Evolutionary conservation across 2,888 invertebrate species (phyloP), one percentile per base, ranked within the genome.

Genomic region (Habrosyne pyritoides): DNA sequence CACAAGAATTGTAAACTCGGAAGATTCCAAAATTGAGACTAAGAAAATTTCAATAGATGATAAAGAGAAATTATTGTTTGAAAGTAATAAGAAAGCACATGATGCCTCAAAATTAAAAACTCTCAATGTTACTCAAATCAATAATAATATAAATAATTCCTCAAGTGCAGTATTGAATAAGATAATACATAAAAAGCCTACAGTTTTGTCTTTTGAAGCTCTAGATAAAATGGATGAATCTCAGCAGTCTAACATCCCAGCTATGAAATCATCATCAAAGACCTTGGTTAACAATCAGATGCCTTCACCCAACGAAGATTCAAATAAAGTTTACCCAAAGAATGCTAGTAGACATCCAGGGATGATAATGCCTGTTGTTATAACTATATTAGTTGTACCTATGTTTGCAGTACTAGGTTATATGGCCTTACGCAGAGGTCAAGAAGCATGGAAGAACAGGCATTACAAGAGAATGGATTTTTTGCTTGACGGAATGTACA

Each of bases 401-500:
- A 92, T 97, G 79, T 94, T 97, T 67, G 94, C 95, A 42, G 93
- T 95, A 49, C 88, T 95, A 51, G 93, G 95, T 18, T 95, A 95
- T 57, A 93, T 96, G 81, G 91, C 95, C 22, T 93, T 95, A 57
- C 94, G 95, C 67, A 91, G 95, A 64, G 95, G 96, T n/a, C 93
- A 95, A 67, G 97, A 97, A 78, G 96, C 96, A 79, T 97, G 97
- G 97, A 95, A 95, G 70, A 96, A 97, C 66, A 93, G 97, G 68
- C 97, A 97, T 84, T 97, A 97, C 75, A 94, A 96, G 63, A 93
- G 97, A 79, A 97, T 97, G 97, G 97, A 97, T 85, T 97, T 96
- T 78, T 93, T 97, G 12, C 95, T 97, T 55, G 97, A 97, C 85
- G 97, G 97, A 71, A 97, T 97, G 96, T 97, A 97, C 78, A 97